Conservation (phyloP, 2,888 invertebrate genomes). For the Drosophila putrida region DNA sequence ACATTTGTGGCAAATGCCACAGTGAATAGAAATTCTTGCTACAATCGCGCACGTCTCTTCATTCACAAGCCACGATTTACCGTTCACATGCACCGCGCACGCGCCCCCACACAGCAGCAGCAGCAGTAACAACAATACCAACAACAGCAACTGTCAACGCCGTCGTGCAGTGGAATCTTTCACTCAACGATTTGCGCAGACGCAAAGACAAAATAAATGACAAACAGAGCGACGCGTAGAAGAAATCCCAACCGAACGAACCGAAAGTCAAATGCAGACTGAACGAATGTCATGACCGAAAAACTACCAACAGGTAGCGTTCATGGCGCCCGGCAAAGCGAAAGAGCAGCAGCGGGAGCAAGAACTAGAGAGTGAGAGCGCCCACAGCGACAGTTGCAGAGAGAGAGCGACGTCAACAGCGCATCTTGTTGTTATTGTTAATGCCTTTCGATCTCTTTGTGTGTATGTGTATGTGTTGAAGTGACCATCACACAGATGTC, state of each 20-base stretch:
- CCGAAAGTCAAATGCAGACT: slow-evolving; percentile 80
- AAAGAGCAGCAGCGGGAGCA: slow-evolving; percentile 5
- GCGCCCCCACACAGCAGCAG: slow-evolving; percentile 40
- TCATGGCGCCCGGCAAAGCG: slow-evolving; percentile 19
- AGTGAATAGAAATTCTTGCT: slow-evolving; percentile 58
- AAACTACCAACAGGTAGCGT: slow-evolving; percentile 52
- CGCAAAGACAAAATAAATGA: slow-evolving; percentile 23
- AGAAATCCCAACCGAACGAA: slow-evolving; percentile 64
- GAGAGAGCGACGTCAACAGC: slow-evolving; percentile 23
- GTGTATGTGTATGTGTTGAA: slow-evolving; percentile 1
- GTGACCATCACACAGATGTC: slow-evolving; percentile 35
- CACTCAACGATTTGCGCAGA: slow-evolving; percentile 41
- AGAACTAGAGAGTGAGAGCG: slow-evolving; percentile 17
- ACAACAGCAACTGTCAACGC: slow-evolving; percentile 34
- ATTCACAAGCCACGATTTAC: slow-evolving; percentile 53
- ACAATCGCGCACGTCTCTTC: slow-evolving; percentile 27
- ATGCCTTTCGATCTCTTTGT: background rate
- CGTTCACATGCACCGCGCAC: slow-evolving; percentile 49
- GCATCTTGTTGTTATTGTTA: slow-evolving; percentile 25
- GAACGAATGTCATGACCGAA: slow-evolving; percentile 83
- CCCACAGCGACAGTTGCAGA: slow-evolving; percentile 8
- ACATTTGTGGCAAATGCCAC: slow-evolving; percentile 68
- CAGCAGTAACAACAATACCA: slow-evolving; percentile 28
- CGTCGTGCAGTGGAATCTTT: slow-evolving; percentile 41
- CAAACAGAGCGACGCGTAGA: slow-evolving; percentile 39